A percentile compares a stretch with the other conserved stretches of the same genome.
These are phyloP conservation scores for Tiaroga cobitis DNA, from an alignment of 2,797 vertebrate genomes.

Conservation along the genomic window DNA sequence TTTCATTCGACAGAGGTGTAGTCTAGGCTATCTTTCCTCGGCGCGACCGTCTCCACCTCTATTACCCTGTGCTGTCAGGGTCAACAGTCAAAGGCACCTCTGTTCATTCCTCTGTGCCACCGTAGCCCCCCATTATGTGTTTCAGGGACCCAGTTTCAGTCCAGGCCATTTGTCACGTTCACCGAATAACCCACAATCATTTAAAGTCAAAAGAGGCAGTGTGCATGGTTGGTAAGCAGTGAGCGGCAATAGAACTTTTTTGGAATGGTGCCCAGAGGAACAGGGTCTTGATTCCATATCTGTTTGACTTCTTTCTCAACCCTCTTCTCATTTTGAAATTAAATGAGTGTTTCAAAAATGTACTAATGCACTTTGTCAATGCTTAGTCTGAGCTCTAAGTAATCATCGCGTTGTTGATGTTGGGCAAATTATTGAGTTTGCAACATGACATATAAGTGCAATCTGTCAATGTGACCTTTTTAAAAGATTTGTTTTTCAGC, in stretches of 20 bases:
- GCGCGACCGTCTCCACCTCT: slow-evolving; percentile 36
- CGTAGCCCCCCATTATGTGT: slow-evolving; percentile 54
- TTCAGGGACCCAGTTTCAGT: slow-evolving; percentile 56
- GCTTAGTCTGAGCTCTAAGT: not conserved
- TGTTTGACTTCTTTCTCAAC: slow-evolving; percentile 2
- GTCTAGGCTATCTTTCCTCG: slow-evolving; percentile 35
- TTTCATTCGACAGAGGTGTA: slow-evolving; percentile 14
- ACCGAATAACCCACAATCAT: slow-evolving; percentile 64
- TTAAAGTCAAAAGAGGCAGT: slow-evolving; percentile 64
- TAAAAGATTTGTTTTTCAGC: slow-evolving; percentile 1
- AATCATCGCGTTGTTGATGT: not conserved
- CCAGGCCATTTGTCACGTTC: slow-evolving; percentile 69
- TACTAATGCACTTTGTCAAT: slow-evolving; percentile 4
- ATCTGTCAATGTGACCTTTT: slow-evolving; percentile 15
- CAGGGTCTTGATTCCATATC: slow-evolving; percentile 39
- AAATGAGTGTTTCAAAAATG: slow-evolving; percentile 6
- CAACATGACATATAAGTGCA: slow-evolving; percentile 1
- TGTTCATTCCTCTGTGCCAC: slow-evolving; percentile 54
- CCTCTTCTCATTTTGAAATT: not conserved
- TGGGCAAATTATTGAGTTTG: slow-evolving; percentile 1
- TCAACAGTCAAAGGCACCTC: slow-evolving; percentile 62
- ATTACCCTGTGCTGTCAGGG: slow-evolving; percentile 57
- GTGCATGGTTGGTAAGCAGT: slow-evolving; percentile 57
- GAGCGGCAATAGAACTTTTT: slow-evolving; percentile 39
- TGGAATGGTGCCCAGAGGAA: slow-evolving; percentile 28